These are phyloP conservation scores for Seriola dumerili DNA, from an alignment of 2,113 vertebrate genomes.

Conservation along the genomic window DNA sequence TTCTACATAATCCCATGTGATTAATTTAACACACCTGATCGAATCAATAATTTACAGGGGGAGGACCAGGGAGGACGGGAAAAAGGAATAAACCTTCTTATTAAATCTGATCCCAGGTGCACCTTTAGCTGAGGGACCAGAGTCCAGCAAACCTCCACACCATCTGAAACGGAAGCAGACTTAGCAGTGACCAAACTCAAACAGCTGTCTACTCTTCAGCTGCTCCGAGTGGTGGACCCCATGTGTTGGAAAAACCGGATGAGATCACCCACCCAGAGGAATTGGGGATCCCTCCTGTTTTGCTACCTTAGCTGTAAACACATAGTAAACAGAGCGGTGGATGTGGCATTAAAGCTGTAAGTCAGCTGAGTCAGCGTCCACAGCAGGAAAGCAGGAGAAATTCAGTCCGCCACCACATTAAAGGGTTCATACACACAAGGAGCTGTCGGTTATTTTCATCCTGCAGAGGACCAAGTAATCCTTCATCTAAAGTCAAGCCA, in stretches of 20 bases:
- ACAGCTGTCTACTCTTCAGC: background rate
- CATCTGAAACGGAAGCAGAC: background rate
- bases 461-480: background rate
- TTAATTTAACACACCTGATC: conserved; percentile 81
- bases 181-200: background rate
- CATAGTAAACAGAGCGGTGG: background rate
- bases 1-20: conserved; percentile 74
- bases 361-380: background rate
- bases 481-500: conserved; percentile 7
- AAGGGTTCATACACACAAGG: background rate
- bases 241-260: background rate
- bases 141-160: background rate
- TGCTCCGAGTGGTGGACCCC: background rate
- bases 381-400: conserved; percentile 9
- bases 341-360: background rate
- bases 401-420: conserved; percentile 7
- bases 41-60: conserved; percentile 77
- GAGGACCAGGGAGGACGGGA: background rate
- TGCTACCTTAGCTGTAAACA: background rate
- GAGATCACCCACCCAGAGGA: conserved; percentile 3
- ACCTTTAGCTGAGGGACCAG: background rate
- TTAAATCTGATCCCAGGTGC: background rate
- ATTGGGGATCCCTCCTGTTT: background rate
- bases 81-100: conserved; percentile 52
- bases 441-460: background rate